Evolutionary conservation across 1,140 invertebrate species (phyloP).

Genomic region (Drosophila melanogaster): Release_6_plus_ISO1_MT NT_033777.3:21420001-21420500

Average conservation of each 20-base stretch:
- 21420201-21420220: no score
- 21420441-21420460: constrained; percentile 31
- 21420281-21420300: constrained; percentile 50
- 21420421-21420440: constrained; percentile 63
- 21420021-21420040: no score
- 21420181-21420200: no score
- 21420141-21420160: no score
- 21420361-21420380: constrained; percentile 82
- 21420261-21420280: constrained; percentile 70
- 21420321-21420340: constrained; percentile 74
- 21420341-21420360: constrained; percentile 74
- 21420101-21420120: no score
- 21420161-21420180: no score
- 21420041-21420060: no score
- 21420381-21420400: constrained; percentile 77
- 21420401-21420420: constrained; percentile 83
- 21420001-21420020: no score
- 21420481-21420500: constrained; percentile 77
- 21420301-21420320: constrained; percentile 54
- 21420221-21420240: neutral
- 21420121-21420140: no score
- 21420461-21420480: constrained; percentile 75
- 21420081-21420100: no score
- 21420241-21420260: constrained; percentile 60
- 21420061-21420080: no score